Evolutionary conservation across 1,140 invertebrate genomes (phyloP), one percentile per base, ranked within the genome.

Genomic region (Conopomorpha cramerella): DNA sequence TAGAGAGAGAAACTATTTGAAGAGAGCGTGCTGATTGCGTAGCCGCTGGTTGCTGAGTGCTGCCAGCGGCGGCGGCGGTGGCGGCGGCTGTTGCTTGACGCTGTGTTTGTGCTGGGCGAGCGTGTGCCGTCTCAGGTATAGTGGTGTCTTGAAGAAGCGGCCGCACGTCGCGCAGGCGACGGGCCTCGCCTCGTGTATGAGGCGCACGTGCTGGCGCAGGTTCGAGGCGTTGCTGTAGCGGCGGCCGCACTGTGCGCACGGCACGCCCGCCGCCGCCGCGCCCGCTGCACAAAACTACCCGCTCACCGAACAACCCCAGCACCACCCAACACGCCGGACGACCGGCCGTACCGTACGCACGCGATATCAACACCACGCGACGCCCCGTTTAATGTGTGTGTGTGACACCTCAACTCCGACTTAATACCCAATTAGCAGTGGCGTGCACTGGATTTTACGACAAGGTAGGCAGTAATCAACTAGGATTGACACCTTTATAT

Each of bases 171-270:
- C 81, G 79, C 87, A 89, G 65, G 81, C 82, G 49, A 87, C 86
- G 71, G 84, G 85, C 73, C 86, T 85, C 55, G 87, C 86, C 79
- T 86, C 86, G 79, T 89, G 87, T 77, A 89, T 88, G 47, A 89
- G 83, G 59, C 86, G 85, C 80, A 89, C 87, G 78, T 89, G 87
- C 78, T 89, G 87, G 51, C 86, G 81, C 62, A 89, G 82, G 79
- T 89, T 89, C 60, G 86, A 89, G 67, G 88, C 82, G 80, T 88
- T 89, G 81, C 85, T 87, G 82, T 89, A 89, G 68, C 87, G 84
- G 62, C 86, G 85, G 54, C 87, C 86, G 80, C 87, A 89, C 78
- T 86, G 83, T 63, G 82, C 84, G 81, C 88, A 89, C 47, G 53
- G 55, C 46, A 62, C 62, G 13, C 46, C 34, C 39, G 16, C 34